phyloP scores from a whole-genome alignment of 1,140 invertebrate species.

The Matsumurasca onukii region DNA sequence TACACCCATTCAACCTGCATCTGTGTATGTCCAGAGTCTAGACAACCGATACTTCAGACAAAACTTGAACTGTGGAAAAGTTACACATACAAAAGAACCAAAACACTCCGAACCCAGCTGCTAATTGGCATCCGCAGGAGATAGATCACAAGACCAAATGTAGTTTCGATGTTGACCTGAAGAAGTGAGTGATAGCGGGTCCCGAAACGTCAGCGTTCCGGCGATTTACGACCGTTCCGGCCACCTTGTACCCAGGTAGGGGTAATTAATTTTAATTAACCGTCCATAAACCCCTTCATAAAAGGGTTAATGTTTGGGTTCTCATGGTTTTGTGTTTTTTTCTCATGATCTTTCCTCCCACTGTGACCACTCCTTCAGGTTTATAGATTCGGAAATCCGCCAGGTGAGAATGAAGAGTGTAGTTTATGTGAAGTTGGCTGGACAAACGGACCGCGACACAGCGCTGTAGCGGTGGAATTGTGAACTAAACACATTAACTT shows the following conservation, averaged over 20 bases:
- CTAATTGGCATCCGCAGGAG: slow-evolving; percentile 14
- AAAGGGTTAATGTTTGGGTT: no score
- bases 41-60: no score
- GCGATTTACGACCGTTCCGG: neutral
- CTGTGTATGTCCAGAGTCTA: no score
- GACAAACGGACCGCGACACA: no score
- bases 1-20: no score
- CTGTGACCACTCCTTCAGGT: neutral
- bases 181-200: slow-evolving; percentile 23
- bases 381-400: slow-evolving; percentile 18
- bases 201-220: slow-evolving; percentile 8
- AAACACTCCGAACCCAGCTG: no score
- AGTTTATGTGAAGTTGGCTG: slow-evolving; percentile 17
- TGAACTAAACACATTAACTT: no score
- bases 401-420: neutral
- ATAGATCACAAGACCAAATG: slow-evolving; percentile 19
- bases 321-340: no score
- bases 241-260: slow-evolving; percentile 2
- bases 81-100: no score
- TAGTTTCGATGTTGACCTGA: slow-evolving; percentile 22
- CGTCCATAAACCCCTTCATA: slow-evolving; percentile 15
- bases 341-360: no score
- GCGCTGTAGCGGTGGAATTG: no score
- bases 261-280: slow-evolving; percentile 20
- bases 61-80: no score